A percentile compares a stretch with the other conserved stretches of the same genome.
Conservation (phyloP, 2,113 vertebrate species). For the Etia nguti region DNA sequence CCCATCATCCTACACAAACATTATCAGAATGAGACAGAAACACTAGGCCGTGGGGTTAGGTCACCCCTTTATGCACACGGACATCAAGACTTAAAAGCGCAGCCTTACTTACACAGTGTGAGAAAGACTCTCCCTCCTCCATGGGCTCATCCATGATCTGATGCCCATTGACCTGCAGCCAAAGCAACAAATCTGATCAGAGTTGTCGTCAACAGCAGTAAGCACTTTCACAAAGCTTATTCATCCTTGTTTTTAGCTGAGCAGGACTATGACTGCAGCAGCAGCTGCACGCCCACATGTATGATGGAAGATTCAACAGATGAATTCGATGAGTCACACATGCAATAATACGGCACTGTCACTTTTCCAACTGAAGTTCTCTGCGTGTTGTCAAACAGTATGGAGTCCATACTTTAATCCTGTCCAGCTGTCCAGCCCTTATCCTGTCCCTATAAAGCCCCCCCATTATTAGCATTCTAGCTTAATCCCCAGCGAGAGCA, state of each 20-base stretch:
- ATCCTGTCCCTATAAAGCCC: constrained; percentile 41
- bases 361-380: constrained; percentile 6
- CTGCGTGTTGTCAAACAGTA: constrained; percentile 55
- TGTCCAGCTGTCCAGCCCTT: constrained; percentile 46
- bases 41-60: neutral
- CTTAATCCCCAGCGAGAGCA: constrained; percentile 53
- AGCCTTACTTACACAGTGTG: constrained; percentile 83
- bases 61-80: neutral
- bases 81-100: neutral
- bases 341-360: constrained; percentile 20
- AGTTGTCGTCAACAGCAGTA: neutral
- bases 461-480: constrained; percentile 56
- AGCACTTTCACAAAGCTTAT: constrained; percentile 27
- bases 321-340: constrained; percentile 60
- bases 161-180: constrained; percentile 87
- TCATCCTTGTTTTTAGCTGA: constrained; percentile 34
- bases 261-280: constrained; percentile 36
- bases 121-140: constrained; percentile 90
- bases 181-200: constrained; percentile 31
- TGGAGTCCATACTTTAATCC: constrained; percentile 51
- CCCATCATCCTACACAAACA: constrained; percentile 81
- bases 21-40: neutral
- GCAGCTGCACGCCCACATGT: constrained; percentile 55
- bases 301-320: constrained; percentile 57
- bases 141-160: constrained; percentile 94